These are phyloP conservation scores for Poeciliopsis turneri DNA, from an alignment of 2,797 vertebrate species.

Conservation along the genomic window DNA sequence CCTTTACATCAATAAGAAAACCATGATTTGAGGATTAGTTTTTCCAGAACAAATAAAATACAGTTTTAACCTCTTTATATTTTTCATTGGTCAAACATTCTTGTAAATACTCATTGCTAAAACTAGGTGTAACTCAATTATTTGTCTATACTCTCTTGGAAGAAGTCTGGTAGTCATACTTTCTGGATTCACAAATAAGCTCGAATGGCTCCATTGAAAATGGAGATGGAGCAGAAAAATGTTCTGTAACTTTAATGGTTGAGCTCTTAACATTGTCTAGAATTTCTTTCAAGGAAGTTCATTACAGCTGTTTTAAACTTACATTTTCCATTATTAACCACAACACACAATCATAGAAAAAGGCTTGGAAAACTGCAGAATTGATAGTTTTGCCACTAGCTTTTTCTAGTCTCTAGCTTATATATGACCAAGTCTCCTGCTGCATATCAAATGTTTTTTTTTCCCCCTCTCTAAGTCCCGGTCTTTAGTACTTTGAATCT, in stretches of 20 bases:
- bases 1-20: neutral
- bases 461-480: neutral
- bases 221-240: too few relatives aligned
- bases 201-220: neutral
- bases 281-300: neutral
- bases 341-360: neutral
- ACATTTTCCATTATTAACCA: neutral
- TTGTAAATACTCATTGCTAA: neutral
- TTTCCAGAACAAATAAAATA: neutral
- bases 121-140: neutral
- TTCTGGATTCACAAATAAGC: neutral
- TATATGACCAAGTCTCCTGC: neutral
- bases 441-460: neutral
- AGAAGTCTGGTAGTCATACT: neutral
- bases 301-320: neutral
- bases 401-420: neutral
- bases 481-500: neutral
- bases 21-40: neutral
- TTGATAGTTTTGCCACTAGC: neutral
- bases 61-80: neutral
- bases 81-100: neutral
- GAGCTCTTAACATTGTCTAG: neutral
- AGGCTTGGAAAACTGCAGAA: neutral
- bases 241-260: neutral
- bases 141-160: neutral